phyloP scores from a whole-genome alignment of 1,140 invertebrate species.

The Pristionchus pacificus region DNA sequence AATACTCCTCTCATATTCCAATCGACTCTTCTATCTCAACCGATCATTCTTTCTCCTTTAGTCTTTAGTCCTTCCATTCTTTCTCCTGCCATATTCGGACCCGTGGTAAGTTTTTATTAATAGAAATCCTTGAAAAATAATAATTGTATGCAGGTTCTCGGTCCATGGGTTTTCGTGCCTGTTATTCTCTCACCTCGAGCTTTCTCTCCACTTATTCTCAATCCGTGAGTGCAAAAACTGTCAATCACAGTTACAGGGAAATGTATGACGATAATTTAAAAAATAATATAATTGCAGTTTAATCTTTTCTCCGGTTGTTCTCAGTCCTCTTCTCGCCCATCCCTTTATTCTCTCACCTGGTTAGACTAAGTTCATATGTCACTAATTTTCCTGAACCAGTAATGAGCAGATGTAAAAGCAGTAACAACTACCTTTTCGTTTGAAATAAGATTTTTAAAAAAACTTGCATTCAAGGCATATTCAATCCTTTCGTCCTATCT shows the following conservation, averaged over 20 bases:
- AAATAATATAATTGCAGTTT: no score
- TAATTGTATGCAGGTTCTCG: no score
- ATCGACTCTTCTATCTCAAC: slow-evolving; percentile 9
- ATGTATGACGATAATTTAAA: no score
- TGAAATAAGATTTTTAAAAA: no score
- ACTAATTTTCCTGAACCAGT: no score
- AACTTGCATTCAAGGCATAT: no score
- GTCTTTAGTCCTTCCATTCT: slow-evolving; percentile 30
- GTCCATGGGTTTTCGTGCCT: slow-evolving; percentile 34
- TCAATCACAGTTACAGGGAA: no score
- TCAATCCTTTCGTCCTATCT: slow-evolving; percentile 19
- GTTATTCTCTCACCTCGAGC: slow-evolving; percentile 42
- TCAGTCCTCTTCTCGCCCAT: slow-evolving; percentile 24
- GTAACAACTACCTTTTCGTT: no score
- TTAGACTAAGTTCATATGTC: no score
- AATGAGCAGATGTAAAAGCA: no score
- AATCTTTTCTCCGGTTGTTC: slow-evolving; percentile 34
- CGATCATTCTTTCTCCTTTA: slow-evolving; percentile 31
- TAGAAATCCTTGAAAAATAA: no score
- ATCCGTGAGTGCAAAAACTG: slow-evolving; percentile 33
- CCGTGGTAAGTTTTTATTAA: slow-evolving; percentile 35
- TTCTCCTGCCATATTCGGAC: slow-evolving; percentile 37
- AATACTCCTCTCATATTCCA: slow-evolving; percentile 12
- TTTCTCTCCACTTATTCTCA: slow-evolving; percentile 24
- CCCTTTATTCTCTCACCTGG: slow-evolving; percentile 35